Percentiles rank a stretch among this genome's conserved stretches.
Evolutionary conservation across 2,113 vertebrate genomes (phyloP).

Genomic region (Silurus asotus): DNA sequence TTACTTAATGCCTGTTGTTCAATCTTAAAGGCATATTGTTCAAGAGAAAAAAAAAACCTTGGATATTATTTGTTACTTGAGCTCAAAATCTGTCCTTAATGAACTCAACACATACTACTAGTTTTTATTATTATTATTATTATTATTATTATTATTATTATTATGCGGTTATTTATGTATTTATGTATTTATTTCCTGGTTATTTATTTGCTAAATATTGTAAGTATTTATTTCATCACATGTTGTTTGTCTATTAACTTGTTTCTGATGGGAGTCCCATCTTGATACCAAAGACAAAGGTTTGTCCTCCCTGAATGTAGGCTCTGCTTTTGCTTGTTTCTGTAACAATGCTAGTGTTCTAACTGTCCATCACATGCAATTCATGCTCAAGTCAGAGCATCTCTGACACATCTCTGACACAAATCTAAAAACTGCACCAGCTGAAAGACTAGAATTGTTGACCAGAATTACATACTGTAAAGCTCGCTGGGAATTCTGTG

Average conservation of each 20-base stretch:
- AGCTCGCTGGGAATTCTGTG: neutral
- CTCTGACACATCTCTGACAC: conserved; percentile 37
- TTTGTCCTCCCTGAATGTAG: conserved; percentile 78
- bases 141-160: conserved; percentile 20
- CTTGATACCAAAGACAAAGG: conserved; percentile 81
- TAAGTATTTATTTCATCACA: conserved; percentile 77
- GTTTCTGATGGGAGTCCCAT: conserved; percentile 79
- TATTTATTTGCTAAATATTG: conserved; percentile 72
- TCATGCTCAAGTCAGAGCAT: conserved; percentile 38
- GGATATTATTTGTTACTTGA: conserved; percentile 28
- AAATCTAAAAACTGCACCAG: conserved; percentile 26
- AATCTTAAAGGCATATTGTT: conserved; percentile 25
- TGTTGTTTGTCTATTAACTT: conserved; percentile 74
- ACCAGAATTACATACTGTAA: conserved; percentile 10
- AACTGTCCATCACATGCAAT: conserved; percentile 28
- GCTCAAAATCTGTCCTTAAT: conserved; percentile 24
- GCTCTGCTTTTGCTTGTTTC: conserved; percentile 57
- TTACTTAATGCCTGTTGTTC: conserved; percentile 59
- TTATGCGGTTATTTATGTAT: conserved; percentile 52
- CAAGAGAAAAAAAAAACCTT: conserved; percentile 20
- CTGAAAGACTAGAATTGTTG: conserved; percentile 7
- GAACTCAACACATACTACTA: neutral
- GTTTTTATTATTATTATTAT: conserved; percentile 25
- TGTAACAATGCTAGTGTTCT: conserved; percentile 32
- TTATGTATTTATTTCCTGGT: conserved; percentile 76